A percentile compares a stretch with the other conserved stretches of the same genome.
Evolutionary conservation across 1,140 invertebrate species (phyloP).

Genomic region (Agrilus planipennis): DNA sequence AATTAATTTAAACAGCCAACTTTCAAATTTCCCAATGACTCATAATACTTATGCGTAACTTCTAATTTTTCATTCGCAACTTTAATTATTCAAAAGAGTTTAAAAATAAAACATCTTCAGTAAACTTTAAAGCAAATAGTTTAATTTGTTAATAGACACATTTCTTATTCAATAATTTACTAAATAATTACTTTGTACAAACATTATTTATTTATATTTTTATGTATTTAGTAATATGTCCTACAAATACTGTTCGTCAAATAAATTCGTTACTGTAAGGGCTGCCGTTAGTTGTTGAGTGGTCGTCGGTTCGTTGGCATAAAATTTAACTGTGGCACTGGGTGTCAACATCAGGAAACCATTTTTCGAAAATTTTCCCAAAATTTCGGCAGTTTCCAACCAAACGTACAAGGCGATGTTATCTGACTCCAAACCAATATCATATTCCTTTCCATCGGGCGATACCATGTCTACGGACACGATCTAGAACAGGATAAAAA

Average conservation of each 20-base stretch:
- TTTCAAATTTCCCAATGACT: too few relatives aligned
- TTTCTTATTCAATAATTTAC: not conserved
- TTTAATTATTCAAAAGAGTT: too few relatives aligned
- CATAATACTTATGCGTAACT: too few relatives aligned
- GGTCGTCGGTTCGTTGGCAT: not conserved
- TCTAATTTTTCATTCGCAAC: too few relatives aligned
- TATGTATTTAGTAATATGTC: not conserved
- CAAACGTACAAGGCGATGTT: slow-evolving; percentile 32
- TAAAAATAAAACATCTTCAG: too few relatives aligned
- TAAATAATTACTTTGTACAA: not conserved
- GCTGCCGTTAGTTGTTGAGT: not conserved
- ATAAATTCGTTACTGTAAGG: slow-evolving; percentile 4
- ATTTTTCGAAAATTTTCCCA: slow-evolving; percentile 31
- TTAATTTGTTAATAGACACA: too few relatives aligned
- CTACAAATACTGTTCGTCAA: not conserved
- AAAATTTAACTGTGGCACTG: slow-evolving; percentile 22
- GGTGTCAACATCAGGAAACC: slow-evolving; percentile 31
- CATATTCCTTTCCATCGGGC: slow-evolving; percentile 20
- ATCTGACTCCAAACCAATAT: slow-evolving; percentile 25
- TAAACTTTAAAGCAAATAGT: too few relatives aligned
- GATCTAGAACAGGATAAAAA: too few relatives aligned
- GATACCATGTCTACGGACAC: slow-evolving; percentile 1
- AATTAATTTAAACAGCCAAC: too few relatives aligned
- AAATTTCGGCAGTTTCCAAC: slow-evolving; percentile 22
- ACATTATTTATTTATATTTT: too few relatives aligned